Evolutionary conservation across 2,888 invertebrate genomes (phyloP).

Genomic region (Peribatodes rhomboidaria): DNA sequence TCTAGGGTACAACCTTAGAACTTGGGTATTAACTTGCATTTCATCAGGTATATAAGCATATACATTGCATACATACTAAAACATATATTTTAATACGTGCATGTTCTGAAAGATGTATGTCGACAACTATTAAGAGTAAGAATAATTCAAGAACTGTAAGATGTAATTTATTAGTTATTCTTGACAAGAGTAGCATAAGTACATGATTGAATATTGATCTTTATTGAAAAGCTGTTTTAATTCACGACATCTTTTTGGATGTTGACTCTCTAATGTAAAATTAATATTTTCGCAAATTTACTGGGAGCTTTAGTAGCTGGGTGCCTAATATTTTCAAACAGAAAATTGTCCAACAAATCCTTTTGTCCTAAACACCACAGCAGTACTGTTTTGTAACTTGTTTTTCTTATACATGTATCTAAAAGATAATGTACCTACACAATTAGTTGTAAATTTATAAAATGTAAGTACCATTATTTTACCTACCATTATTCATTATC

Average conservation of each 20-base stretch:
- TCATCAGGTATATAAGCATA: neutral
- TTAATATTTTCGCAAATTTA: neutral
- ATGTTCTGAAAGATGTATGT: neutral
- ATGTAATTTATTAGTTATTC: neutral
- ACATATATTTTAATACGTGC: neutral
- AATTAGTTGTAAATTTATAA: conserved; percentile 3
- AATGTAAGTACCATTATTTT: conserved; percentile 9
- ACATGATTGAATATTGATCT: neutral
- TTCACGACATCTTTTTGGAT: neutral
- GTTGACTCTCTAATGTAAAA: neutral
- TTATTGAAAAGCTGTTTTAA: neutral
- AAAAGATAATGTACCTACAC: conserved; percentile 11
- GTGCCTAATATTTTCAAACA: neutral
- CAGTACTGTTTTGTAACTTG: neutral
- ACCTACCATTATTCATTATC: conserved; percentile 23
- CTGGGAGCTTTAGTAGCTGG: no score
- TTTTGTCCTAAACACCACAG: neutral
- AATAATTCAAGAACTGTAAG: neutral
- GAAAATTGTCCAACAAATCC: neutral
- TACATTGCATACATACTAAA: neutral
- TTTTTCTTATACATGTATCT: neutral
- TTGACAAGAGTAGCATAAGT: neutral
- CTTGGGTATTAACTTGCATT: conserved; percentile 9
- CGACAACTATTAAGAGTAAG: neutral
- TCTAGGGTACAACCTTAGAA: neutral